Evolutionary conservation across 2,797 vertebrate genomes (phyloP), one percentile per base, ranked within the genome.

Genomic region (Psittacula derbiana): DNA sequence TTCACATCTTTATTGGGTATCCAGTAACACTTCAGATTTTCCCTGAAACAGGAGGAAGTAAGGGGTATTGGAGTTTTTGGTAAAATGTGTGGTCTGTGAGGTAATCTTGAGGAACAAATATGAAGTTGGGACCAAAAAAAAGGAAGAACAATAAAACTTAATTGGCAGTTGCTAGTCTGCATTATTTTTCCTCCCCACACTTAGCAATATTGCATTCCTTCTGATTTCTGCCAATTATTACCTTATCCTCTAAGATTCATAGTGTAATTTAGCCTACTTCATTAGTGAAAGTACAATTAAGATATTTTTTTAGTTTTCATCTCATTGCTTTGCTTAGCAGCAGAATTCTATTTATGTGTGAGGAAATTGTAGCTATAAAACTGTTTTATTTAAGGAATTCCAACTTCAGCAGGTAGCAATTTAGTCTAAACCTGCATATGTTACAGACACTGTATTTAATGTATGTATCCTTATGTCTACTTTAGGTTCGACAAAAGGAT

Each of bases 371-470:
- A 80, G 41, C 64, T 92, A 11, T 65, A 74, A 88, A 90, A 90
- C 19, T 70, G n/a, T 61, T 84, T 73, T 82, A 90, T 88, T 93
- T 81, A 71, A 90, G 62, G 70, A 92, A 80, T 90, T 93, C 46
- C 58, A 71, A 7, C 36, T 83, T 61, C 60, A 90, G 15, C 67
- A 73, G 75, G 72, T 94, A 83, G 47, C 57, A 60, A 23, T 76
- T n/a, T 85, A 28, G 81, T 70, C 43, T 72, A 20, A 89, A 92
- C 47, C 64, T 69, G 44, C 38, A 3, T 71, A 16, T 65, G 24
- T 72, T 84, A 79, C 47, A 70, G 36, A 47, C 8, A 4, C 47
- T 82, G 23, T 79, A 20, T 93, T 94, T 92, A 76, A 90, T 27
- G 33, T 71, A 1, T 31, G 4, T 60, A 21, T 84, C 52, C 24